Evolutionary conservation across 2,113 vertebrate species (phyloP).

Genomic region (Nycticorax nycticorax): DNA sequence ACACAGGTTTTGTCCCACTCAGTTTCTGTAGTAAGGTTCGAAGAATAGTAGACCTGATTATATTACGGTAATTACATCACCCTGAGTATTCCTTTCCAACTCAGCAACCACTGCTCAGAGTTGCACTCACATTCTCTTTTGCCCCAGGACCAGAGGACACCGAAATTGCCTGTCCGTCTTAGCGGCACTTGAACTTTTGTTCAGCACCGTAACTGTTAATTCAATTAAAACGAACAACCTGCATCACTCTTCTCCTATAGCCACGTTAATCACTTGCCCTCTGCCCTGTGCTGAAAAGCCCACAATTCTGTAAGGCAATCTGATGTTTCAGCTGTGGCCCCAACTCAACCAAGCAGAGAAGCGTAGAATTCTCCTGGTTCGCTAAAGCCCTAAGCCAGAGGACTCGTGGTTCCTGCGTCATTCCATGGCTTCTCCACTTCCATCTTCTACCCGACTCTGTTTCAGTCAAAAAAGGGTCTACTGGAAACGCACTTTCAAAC

Average conservation of each 20-base stretch:
- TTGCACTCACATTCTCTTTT: background rate
- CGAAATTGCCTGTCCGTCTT: background rate
- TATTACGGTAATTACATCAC: fast-evolving
- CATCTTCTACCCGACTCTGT: background rate
- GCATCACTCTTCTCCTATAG: background rate
- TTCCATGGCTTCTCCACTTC: background rate
- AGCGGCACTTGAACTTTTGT: background rate
- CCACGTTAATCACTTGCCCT: background rate
- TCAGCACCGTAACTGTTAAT: background rate
- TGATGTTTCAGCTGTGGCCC: fast-evolving
- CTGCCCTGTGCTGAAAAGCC: background rate
- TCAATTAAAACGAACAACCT: background rate
- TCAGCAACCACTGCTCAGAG: background rate
- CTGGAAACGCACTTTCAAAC: background rate
- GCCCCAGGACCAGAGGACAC: background rate
- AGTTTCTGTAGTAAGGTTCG: background rate
- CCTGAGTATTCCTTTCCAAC: background rate
- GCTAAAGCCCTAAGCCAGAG: background rate
- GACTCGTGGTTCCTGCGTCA: background rate
- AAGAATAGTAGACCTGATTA: background rate
- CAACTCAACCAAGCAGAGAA: background rate
- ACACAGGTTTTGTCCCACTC: background rate
- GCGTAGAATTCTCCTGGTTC: background rate
- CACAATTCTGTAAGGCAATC: background rate
- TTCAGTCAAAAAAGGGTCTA: background rate